phyloP scores from a whole-genome alignment of 53 echinoderm and acorn worm genomes.

The Echinarachnius parma region DNA sequence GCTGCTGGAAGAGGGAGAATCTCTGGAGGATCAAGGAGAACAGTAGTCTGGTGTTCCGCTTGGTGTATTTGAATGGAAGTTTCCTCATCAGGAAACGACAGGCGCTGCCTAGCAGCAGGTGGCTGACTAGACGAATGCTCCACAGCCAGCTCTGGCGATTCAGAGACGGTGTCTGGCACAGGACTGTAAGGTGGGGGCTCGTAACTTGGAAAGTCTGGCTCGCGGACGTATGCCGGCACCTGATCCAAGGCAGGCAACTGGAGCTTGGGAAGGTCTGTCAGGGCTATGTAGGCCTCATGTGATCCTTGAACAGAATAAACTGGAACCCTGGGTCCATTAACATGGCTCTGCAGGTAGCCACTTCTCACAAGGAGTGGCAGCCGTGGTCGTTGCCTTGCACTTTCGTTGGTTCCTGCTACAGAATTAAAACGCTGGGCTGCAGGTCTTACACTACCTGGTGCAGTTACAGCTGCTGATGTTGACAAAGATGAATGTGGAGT shows the following conservation, averaged over 20 bases:
- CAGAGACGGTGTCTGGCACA: conserved; percentile 11
- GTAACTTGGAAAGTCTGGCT: conserved; percentile 53
- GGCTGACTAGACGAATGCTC: background rate
- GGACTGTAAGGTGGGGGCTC: conserved; percentile 91
- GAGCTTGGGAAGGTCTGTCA: conserved; percentile 79
- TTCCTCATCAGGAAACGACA: too few relatives aligned
- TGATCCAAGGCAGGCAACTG: conserved; percentile 71
- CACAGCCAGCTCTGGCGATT: conserved; percentile 22
- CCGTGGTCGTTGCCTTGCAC: conserved; percentile 44
- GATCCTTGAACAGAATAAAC: conserved; percentile 80
- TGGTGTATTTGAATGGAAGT: too few relatives aligned
- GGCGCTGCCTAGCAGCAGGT: conserved; percentile 5
- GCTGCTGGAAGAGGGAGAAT: too few relatives aligned
- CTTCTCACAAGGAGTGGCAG: conserved; percentile 70
- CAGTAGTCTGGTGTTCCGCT: too few relatives aligned
- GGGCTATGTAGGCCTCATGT: conserved; percentile 80
- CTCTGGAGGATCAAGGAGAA: too few relatives aligned
- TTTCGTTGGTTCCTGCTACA: background rate
- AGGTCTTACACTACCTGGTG: conserved; percentile 1
- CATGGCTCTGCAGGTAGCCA: conserved; percentile 78
- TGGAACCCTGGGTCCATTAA: conserved; percentile 82
- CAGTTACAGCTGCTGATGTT: conserved; percentile 22
- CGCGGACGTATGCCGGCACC: conserved; percentile 75
- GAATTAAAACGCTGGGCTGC: background rate
- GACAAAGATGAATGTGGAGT: conserved; percentile 23